Base-by-base conservation (phyloP, 2,888 invertebrate genomes). In the Cremastinae sp. region DNA sequence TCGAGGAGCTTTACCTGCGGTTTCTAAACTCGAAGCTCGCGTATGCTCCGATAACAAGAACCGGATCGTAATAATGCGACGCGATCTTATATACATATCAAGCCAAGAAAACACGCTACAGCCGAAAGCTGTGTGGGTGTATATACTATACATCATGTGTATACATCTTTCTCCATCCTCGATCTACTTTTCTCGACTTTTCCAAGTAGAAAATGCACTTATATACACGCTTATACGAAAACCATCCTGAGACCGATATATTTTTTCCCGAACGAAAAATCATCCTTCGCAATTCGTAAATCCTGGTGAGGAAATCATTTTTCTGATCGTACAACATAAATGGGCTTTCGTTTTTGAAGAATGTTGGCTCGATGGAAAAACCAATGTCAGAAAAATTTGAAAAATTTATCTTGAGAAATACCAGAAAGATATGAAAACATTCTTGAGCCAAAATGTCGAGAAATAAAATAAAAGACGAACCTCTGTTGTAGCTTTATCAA, bases 11-110 rank as follows among this genome's bases (percentile, higher is more conserved):
- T 59, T 64, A 51, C 45, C 64, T 64, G 53, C 72, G 76, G 64
- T 64, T 69, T 65, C 68, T 73, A 73, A 73, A 64, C 76, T 76
- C 62, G 47, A 75, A 68, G 43, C 68, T 66, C 66, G 39, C 18
- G 35, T 45, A 53, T 51, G 20, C 37, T 65, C 53, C 68, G 73
- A 76, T 73, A 69, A 73, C 62, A 64, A 69, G 72, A 69, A 73
- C 68, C 59, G 68, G 64, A 64, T 53, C 47, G 68, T 65, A 64
- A 76, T 76, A 69, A 64, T 73, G 47, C 55, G 45, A 72, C 68
- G 62, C n/a, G n/a, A n/a, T n/a, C 55, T 75, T 49, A 41, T 64
- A 51, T 49, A 68, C 47, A 55, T 56, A 65, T 64, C 59, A 69
- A 18, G 65, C 41, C 20, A 59, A 18, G 59, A 65, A 37, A 62